A percentile compares a stretch with the other conserved stretches of the same genome.
phyloP scores from a whole-genome alignment of 2,113 vertebrate genomes.

The Turnix velox region DNA sequence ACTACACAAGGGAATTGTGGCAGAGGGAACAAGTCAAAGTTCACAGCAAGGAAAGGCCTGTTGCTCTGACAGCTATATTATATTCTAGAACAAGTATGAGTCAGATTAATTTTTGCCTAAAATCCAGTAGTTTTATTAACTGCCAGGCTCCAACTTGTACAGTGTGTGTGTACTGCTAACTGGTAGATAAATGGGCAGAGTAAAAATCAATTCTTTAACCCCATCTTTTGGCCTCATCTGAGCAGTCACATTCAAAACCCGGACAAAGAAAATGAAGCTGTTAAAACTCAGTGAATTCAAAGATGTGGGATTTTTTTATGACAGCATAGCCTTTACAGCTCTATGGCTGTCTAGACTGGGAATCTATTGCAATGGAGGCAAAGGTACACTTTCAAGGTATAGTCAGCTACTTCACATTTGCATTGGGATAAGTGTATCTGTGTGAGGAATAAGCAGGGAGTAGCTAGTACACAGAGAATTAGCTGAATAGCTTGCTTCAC shows the following conservation, averaged over 20 bases:
- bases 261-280: neutral
- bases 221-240: constrained; percentile 14
- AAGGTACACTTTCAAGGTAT: neutral
- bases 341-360: neutral
- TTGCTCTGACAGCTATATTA: neutral
- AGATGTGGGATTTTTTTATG: neutral
- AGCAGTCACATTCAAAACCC: neutral
- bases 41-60: neutral
- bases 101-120: neutral
- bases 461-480: neutral
- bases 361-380: neutral
- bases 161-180: neutral
- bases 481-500: neutral
- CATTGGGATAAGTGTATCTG: neutral
- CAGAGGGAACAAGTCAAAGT: neutral
- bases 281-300: neutral
- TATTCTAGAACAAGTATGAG: neutral
- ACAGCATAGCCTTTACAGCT: neutral
- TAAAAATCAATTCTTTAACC: neutral
- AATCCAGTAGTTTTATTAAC: neutral
- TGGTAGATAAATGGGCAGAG: neutral
- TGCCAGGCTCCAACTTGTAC: neutral
- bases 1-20: rapidly evolving
- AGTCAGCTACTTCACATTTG: neutral
- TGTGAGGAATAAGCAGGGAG: neutral